Conservation (phyloP, 2,113 vertebrate species). For the Pelobates fuscus region DNA sequence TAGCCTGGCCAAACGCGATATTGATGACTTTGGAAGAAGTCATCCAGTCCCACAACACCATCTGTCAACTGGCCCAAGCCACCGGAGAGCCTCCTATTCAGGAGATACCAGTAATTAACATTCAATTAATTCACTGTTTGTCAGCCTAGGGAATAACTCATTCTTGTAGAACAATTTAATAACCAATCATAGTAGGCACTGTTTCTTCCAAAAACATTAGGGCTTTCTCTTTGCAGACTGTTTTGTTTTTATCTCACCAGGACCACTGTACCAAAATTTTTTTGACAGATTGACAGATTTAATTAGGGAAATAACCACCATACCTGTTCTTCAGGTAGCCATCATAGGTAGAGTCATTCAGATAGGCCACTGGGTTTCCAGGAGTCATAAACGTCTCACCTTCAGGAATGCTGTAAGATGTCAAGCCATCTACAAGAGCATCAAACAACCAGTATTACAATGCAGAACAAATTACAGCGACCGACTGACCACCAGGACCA, state of each 20-base stretch:
- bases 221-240: too few species aligned
- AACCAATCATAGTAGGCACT: too few species aligned
- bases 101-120: too few species aligned
- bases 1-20: conserved; percentile 76
- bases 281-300: too few species aligned
- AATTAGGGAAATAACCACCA: too few species aligned
- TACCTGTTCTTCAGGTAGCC: conserved; percentile 77
- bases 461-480: neutral
- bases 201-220: too few species aligned
- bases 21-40: conserved; percentile 72
- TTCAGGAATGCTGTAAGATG: conserved; percentile 81
- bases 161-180: too few species aligned
- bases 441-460: neutral
- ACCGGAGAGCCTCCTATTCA: conserved; percentile 67
- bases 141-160: too few species aligned
- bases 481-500: too few species aligned
- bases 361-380: conserved; percentile 70
- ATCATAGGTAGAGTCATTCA: conserved; percentile 90
- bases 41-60: conserved; percentile 73
- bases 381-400: conserved; percentile 80
- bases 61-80: conserved; percentile 82
- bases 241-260: too few species aligned
- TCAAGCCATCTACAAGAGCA: conserved; percentile 77
- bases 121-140: too few species aligned
- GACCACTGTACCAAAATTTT: too few species aligned